Evolutionary conservation across 2,797 vertebrate genomes (phyloP).

Genomic region (Myripristis murdjan): DNA sequence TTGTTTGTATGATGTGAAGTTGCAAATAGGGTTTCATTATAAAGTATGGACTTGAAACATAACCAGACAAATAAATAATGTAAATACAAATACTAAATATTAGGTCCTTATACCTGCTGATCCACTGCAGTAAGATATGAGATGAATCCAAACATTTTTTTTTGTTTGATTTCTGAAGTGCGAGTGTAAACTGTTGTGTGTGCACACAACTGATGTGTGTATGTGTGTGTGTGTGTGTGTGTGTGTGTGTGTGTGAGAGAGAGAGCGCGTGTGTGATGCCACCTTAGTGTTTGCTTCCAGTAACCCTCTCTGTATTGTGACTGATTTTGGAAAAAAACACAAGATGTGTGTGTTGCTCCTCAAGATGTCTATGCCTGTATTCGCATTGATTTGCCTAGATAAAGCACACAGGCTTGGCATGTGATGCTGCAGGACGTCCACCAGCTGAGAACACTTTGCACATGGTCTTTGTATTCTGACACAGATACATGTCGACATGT

Average conservation of each 20-base stretch:
- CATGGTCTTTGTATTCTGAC: constrained; percentile 82
- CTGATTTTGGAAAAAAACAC: constrained; percentile 68
- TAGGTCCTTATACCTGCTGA: constrained; percentile 68
- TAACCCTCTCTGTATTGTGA: constrained; percentile 73
- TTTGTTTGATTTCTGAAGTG: constrained; percentile 70
- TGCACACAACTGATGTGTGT: constrained; percentile 34
- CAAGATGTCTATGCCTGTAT: constrained; percentile 68
- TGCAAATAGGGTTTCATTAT: constrained; percentile 79
- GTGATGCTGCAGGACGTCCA: constrained; percentile 81
- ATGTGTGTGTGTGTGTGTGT: constrained; percentile 38
- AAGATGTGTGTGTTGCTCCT: constrained; percentile 54
- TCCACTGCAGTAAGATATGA: constrained; percentile 70
- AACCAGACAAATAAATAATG: constrained; percentile 76
- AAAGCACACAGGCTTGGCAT: constrained; percentile 86
- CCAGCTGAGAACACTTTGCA: constrained; percentile 86
- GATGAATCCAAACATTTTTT: constrained; percentile 55
- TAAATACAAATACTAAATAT: constrained; percentile 79
- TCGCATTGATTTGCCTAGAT: constrained; percentile 81
- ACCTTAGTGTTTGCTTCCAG: constrained; percentile 66
- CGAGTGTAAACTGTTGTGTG: constrained; percentile 55
- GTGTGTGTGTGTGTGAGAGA: constrained; percentile 28
- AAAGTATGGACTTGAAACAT: constrained; percentile 66
- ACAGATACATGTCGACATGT: constrained; percentile 75
- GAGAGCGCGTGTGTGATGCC: constrained; percentile 26
- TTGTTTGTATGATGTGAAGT: constrained; percentile 84